Base-by-base conservation (phyloP, 2,113 vertebrate species). In the Dinomys branickii region DNA sequence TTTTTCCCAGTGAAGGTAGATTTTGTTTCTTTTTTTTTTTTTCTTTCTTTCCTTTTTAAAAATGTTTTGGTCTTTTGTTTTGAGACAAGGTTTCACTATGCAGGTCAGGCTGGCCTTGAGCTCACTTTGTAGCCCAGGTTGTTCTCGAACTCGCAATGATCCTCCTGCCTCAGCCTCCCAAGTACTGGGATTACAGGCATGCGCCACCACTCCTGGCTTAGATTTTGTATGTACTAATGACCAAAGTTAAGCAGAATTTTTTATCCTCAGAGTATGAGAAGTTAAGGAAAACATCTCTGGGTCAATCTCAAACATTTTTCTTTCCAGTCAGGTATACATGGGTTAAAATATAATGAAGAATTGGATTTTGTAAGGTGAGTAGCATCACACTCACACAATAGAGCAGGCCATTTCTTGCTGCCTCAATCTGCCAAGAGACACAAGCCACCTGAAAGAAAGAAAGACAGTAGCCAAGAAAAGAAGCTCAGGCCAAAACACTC, bases 311-410 rank as follows among this genome's bases (percentile, higher is more conserved):
- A 33, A 16, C 75, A 8, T 47, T 26, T 3, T 78, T 88, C 38
- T 75, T 71, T 61, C 38, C 54, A 50, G 12, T 50, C 41, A 89
- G 20, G 12, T 50, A 61, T 9, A 75, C 12, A 92, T 78, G 96
- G 97, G 97, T 78, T 97, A 91, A 95, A 97, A 97, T 97, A 98
- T 91, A 94, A 98, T 94, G 94, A 98, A 97, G 96, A 94, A 85
- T 93, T 94, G 41, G 96, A 95, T 97, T 96, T 97, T 41, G 47
- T 96, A 97, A 96, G 97, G 94, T 97, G 86, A 88, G 78, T 98
- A 92, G 97, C 97, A 97, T 97, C 97, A 97, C 97, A 97, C 14
- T 69, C 94, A 97, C 96, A 95, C 95, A 98, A 96, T 88, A 94
- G 7, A 95, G 0, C 94, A 96, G 95, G 95, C 96, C 97, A 98